These are phyloP conservation scores for Leucophora obtusa DNA, from an alignment of 2,888 invertebrate species.

Conservation along the genomic window DNA sequence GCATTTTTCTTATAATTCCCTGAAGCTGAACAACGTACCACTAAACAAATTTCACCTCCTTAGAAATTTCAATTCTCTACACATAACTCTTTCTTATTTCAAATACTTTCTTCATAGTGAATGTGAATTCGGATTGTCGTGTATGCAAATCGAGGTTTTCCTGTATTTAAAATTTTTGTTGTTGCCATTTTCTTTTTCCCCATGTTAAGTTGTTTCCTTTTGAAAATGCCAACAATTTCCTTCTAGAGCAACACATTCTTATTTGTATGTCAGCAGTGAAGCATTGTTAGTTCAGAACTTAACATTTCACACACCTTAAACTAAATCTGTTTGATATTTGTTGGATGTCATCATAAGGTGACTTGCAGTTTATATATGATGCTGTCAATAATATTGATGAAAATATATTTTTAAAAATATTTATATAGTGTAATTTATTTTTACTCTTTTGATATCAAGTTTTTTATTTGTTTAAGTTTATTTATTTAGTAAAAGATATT, in stretches of 20 bases:
- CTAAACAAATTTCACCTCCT: too few relatives aligned
- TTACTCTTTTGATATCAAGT: too few relatives aligned
- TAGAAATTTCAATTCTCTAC: too few relatives aligned
- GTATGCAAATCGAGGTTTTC: too few relatives aligned
- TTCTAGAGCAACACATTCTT: slow-evolving; percentile 29
- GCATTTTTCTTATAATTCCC: too few relatives aligned
- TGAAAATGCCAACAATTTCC: slow-evolving; percentile 43
- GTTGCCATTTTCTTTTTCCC: background rate
- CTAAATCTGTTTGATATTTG: slow-evolving; percentile 14
- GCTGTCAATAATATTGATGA: background rate
- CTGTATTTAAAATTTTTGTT: background rate
- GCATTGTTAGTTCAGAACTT: slow-evolving; percentile 7
- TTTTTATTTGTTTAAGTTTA: too few relatives aligned
- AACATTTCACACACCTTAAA: slow-evolving; percentile 12
- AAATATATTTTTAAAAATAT: background rate
- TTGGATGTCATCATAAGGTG: background rate
- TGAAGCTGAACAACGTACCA: too few relatives aligned
- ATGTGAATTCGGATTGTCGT: too few relatives aligned
- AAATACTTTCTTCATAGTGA: too few relatives aligned
- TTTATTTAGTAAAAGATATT: too few relatives aligned
- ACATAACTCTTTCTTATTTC: too few relatives aligned
- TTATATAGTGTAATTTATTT: too few relatives aligned
- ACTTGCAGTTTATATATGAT: background rate
- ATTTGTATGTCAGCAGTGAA: background rate
- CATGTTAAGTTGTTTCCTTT: background rate